Base-by-base conservation (phyloP, 2,888 invertebrate genomes). In the Melieria omissa region DNA sequence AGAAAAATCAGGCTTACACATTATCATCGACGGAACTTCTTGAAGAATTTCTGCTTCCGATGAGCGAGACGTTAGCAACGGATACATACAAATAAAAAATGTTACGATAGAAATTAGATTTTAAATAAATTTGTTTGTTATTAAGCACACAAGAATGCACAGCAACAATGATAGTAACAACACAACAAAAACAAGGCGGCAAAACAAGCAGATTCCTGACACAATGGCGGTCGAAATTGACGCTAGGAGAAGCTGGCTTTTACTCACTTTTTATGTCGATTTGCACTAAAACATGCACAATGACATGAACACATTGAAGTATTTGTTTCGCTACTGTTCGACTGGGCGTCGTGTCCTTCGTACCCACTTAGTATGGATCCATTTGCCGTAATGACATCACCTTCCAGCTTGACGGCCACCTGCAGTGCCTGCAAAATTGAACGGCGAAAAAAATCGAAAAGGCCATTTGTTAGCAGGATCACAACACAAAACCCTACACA, bases 311-410 rank as follows among this genome's bases (percentile, higher is more conserved):
- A 87, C 83, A 86, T 85, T 76, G 87, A 87, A 75, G 85, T 84
- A 80, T 84, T 82, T 75, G 84, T 86, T 72, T 85, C 85, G 73
- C 82, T 85, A 80, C 82, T 85, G 80, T 83, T 78, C 62, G 87
- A 87, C 77, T 84, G 83, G 65, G 79, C 83, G 74, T 87, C 87
- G 73, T 86, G 86, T 71, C 87, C 87, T 74, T 86, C 85, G 77
- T 86, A 86, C 71, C 95, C 95, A 78, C 95, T 92, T 80, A 96
- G 88, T 81, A 96, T 95, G 78, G 94, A 96, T 73, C 96, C 96
- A 83, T 96, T 96, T 60, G 96, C 95, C 73, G 96, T 96, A 87
- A 98, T 98, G 80, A 98, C 96, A 89, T 98, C 98, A 74, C 98
- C 98, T 85, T 99, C 98, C 75, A 99, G 88, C 74, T 97, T 91